Base-by-base conservation (phyloP, 1,140 invertebrate genomes). In the Brachionus rubens region DNA sequence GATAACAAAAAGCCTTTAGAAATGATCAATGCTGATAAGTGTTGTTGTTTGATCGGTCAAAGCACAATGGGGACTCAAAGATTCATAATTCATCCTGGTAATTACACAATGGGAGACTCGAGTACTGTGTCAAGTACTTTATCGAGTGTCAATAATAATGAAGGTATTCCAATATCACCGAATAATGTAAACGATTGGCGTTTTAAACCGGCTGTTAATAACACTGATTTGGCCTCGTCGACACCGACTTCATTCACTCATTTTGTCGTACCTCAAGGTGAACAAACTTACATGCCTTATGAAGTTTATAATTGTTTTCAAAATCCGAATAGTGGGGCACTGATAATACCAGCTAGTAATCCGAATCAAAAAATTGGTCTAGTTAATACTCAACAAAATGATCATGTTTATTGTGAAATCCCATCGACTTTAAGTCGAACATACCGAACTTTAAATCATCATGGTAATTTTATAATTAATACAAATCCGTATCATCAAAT, bases 371-470 rank as follows among this genome's bases (percentile, higher is more conserved):
- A 24, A 43, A 19, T 65, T 21, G 40, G 2, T 21, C 5, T 3
- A 3, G n/a, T 14, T 14, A 43, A 41, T 28, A 65, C 19, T 43
- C 59, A 65, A n/a, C n/a, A n/a, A 46, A 65, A 24, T 21, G 59
- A 65, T 43, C 59, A 65, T 65, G 59, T 65, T 43, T 65, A 65
- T n/a, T 65, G 59, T 28, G 59, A 65, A 65, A 65, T 65, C 19
- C 59, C 59, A 41, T 65, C 59, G 4, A 65, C 59, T 28, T 30
- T 65, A 3, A 28, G 59, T 24, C n/a, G 59, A 14, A 19, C 59
- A 9, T 59, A 59, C n/a, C 33, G 54, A 59, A 59, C 54, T 1
- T 33, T 59, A 1, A 59, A 59, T 33, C 54, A 33, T 16, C 33
- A 59, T 59, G 54, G 28, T 19, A 59, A 59, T 59, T 16, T 36